These are phyloP conservation scores for Brachionus paranguensis DNA, from an alignment of 1,140 invertebrate species.

Conservation along the genomic window DNA sequence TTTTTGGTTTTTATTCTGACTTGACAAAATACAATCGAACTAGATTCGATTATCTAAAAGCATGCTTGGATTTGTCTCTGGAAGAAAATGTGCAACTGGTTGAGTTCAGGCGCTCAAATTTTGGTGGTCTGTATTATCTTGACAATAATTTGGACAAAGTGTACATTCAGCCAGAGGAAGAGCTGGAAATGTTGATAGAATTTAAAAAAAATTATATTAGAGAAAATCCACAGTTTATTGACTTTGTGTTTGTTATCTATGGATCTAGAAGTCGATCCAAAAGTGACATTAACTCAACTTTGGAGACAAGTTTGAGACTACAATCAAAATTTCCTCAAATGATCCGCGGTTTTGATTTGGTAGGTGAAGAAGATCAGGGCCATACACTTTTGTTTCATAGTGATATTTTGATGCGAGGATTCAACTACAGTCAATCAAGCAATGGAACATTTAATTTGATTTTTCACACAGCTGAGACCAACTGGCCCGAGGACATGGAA, in stretches of 20 bases:
- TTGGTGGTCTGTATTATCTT: constrained; percentile 17
- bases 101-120: constrained; percentile 16
- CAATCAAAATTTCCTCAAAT: constrained; percentile 43
- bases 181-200: not conserved
- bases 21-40: constrained; percentile 22
- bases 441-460: constrained; percentile 42
- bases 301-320: not conserved
- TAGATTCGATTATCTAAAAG: constrained; percentile 28
- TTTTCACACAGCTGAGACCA: constrained; percentile 45
- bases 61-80: not conserved
- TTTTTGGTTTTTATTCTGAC: constrained; percentile 2
- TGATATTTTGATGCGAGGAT: constrained; percentile 39
- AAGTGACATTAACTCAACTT: not conserved
- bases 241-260: constrained; percentile 39
- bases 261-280: not conserved
- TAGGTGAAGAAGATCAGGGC: constrained; percentile 45
- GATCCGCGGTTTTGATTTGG: constrained; percentile 45
- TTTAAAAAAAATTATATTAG: constrained; percentile 21
- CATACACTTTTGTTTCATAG: constrained; percentile 44
- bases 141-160: constrained; percentile 20
- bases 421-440: constrained; percentile 31
- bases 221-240: constrained; percentile 9
- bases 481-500: constrained; percentile 45
- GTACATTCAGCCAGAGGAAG: not conserved
- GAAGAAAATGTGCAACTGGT: constrained; percentile 33